A percentile compares a stretch with the other conserved stretches of the same genome.
Evolutionary conservation across 2,797 vertebrate species (phyloP).

Genomic region (Halcyon smyrnensis): DNA sequence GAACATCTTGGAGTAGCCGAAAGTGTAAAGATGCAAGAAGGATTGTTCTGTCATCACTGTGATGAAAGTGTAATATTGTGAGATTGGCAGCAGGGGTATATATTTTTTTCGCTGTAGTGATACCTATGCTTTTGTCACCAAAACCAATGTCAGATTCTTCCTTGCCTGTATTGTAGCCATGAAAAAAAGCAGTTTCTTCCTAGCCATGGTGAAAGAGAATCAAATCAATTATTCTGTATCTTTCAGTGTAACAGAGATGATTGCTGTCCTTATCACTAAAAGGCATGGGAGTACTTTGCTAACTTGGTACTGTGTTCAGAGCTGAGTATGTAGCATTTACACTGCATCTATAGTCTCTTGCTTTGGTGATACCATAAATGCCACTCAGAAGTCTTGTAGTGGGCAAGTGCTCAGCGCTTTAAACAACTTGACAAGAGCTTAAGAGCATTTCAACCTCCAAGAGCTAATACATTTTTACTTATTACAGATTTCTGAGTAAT

Average conservation of each 20-base stretch:
- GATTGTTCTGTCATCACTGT: background rate
- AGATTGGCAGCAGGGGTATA: background rate
- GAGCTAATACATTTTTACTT: background rate
- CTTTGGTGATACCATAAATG: background rate
- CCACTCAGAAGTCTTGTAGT: background rate
- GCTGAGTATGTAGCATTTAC: background rate
- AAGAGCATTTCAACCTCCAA: background rate
- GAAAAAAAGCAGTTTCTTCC: constrained; percentile 11
- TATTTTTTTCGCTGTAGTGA: background rate
- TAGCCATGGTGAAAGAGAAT: background rate
- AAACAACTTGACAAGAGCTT: background rate
- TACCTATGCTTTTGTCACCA: background rate
- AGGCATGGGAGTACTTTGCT: background rate
- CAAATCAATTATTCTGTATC: background rate
- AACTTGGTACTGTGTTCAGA: constrained; percentile 5
- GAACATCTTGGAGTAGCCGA: background rate
- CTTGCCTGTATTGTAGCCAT: background rate
- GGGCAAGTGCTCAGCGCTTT: background rate
- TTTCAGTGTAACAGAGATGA: background rate
- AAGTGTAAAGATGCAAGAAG: background rate
- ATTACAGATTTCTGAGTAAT: background rate
- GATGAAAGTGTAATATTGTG: background rate
- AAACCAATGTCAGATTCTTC: background rate
- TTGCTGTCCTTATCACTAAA: background rate
- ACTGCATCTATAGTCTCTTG: background rate